Base-by-base conservation (phyloP, 2,888 invertebrate species). In the Alitta virens region DNA sequence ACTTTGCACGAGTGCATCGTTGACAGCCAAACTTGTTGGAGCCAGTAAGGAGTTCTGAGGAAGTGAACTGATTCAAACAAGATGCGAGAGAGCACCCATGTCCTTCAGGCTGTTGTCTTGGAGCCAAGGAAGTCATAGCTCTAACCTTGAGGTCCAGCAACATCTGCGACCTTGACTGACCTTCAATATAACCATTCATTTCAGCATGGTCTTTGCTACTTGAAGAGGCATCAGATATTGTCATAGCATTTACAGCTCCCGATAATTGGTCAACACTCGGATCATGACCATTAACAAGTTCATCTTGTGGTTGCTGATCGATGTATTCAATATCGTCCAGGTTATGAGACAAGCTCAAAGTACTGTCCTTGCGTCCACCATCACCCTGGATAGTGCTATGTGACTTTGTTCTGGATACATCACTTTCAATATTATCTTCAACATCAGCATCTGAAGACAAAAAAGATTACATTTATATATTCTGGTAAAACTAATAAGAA, bases 11-110 rank as follows among this genome's bases (percentile, higher is more conserved):
- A 25, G 92, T 92, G 83, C 98, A 98, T 52, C 88, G 87, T 76
- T 93, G 92, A 81, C 98, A 98, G 60, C 91, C 90, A 54, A 97
- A 95, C 83, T 91, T 92, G 82, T 98, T 97, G 78, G 89, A 90
- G 0, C 92, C 96, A 0, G 90, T 91, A 83, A 98, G 88, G 23
- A 94, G 84, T 79, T 98, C 97, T 18, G 91, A 86, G 0, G 91
- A 89, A 0, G 94, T 96, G 83, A 97, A 97, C 80, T 94, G 92
- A 76, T 91, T 90, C 58, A 98, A 87, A 78, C 95, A 96, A 0
- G 94, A 92, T 73, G 90, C 89, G 56, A 96, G 69, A 0, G 83
- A 82, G 65, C 83, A 83, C 67, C 83, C 83, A 38, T 77, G 87
- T 24, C 92, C 74, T 14, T 74, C 70, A 52, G 79, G 75, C 52